Base-by-base conservation (phyloP, 2,888 invertebrate species). In the Darwinula stevensoni region DNA sequence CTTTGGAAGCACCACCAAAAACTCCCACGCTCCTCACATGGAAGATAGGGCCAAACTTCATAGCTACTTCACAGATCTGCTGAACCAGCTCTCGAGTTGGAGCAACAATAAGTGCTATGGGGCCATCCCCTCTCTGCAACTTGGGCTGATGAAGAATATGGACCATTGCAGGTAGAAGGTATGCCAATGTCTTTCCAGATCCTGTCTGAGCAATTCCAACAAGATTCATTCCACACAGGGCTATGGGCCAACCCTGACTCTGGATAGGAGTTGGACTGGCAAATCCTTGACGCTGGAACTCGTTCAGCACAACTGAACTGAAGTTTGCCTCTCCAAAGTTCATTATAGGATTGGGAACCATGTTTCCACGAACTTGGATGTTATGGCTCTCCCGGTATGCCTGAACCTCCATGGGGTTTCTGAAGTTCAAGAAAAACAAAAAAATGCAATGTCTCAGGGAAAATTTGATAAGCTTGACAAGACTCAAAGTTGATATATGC, bases 1-100 rank as follows among this genome's bases (percentile, higher is more conserved):
- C 80, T 50, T 91, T 94, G 0, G 88, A 84, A 2, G 91, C 84
- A 11, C 97, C 97, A 34, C 97, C 97, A 54, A 94, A 97, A 16
- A 91, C 72, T 52, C 94, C 97, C 3, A 84, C 84, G 48, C 84
- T 82, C 28, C 82, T 63, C 37, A 91, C 72, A 45, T 71, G 66
- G 3, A 80, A 73, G 2, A 70, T 62, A 30, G 63, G 61, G n/a
- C n/a, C n/a, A n/a, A n/a, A n/a, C n/a, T n/a, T n/a, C n/a, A n/a
- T n/a, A 1, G 57, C 53, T 12, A 61, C 58, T 40, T 56, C 51
- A 34, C 75, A 72, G 37, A 75, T 76, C 50, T 88, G 80, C 46
- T 78, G 78, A 2, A 80, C 80, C 30, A 80, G 53, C 49, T 80
- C 80, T 45, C 78, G 60, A 2, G 80, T 82, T 4, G 80, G 80